These are phyloP conservation scores for Bombyx mori DNA, from an alignment of 1,140 invertebrate genomes.

Conservation along the genomic window ASM3026992v2 NC_085126.1:7700001-7700500, in stretches of 20 bases:
- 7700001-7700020: no score
- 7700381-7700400: no score
- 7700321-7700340: conserved; percentile 24
- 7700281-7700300: neutral
- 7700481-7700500: neutral
- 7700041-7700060: no score
- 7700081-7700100: no score
- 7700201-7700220: neutral
- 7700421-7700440: no score
- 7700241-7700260: neutral
- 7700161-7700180: conserved; percentile 1
- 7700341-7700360: conserved; percentile 26
- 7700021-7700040: no score
- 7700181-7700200: neutral
- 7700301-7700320: conserved; percentile 23
- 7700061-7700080: no score
- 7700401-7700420: no score
- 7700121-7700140: neutral
- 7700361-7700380: conserved; percentile 14
- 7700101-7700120: neutral
- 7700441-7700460: neutral
- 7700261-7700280: no score
- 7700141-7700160: neutral
- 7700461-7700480: no score
- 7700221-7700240: conserved; percentile 1